phyloP scores from a whole-genome alignment of 2,888 invertebrate genomes.

The Coremacera marginata region DNA sequence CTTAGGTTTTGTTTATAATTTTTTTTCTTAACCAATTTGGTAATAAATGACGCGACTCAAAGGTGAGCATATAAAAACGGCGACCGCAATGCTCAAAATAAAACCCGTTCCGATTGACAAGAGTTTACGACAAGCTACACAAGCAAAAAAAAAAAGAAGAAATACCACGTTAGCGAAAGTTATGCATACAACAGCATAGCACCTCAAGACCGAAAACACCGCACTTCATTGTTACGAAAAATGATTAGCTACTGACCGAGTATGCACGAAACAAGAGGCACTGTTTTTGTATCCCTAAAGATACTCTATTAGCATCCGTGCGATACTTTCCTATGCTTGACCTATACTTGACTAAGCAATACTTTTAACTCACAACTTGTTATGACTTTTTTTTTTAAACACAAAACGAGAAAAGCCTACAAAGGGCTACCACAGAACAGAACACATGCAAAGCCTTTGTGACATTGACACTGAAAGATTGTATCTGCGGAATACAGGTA shows the following conservation, averaged over 20 bases:
- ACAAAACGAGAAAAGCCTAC: background rate
- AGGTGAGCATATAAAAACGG: background rate
- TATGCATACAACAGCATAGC: background rate
- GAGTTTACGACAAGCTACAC: slow-evolving; percentile 1
- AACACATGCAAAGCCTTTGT: background rate
- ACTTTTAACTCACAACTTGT: background rate
- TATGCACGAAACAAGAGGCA: background rate
- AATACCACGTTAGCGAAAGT: slow-evolving; percentile 8
- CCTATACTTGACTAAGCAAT: background rate
- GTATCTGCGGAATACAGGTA: slow-evolving; percentile 13
- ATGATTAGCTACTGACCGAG: background rate
- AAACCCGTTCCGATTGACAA: slow-evolving; percentile 32
- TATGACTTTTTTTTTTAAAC: background rate
- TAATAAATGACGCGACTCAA: background rate
- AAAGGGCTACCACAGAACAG: background rate
- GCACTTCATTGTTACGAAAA: background rate
- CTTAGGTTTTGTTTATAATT: background rate
- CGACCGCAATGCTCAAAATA: background rate
- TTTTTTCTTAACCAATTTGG: background rate
- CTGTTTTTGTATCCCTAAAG: background rate
- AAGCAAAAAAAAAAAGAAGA: background rate
- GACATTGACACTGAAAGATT: background rate
- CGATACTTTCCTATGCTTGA: background rate
- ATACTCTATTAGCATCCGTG: background rate
- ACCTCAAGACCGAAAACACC: background rate